These are phyloP conservation scores for Seira musarum DNA, from an alignment of 2,888 invertebrate genomes.

Conservation along the genomic window DNA sequence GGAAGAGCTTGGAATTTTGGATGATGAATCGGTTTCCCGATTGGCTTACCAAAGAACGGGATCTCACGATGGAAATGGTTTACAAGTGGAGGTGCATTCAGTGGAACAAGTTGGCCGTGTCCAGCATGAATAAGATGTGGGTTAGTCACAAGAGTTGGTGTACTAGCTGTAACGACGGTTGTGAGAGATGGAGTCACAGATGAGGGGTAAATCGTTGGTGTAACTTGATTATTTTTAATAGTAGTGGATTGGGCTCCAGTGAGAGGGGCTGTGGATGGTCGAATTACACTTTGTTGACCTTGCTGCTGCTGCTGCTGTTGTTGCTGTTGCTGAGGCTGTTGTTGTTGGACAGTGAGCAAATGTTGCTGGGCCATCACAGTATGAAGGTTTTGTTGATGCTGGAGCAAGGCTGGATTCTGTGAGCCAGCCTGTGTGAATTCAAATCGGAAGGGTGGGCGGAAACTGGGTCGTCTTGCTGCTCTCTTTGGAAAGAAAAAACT, in stretches of 20 bases:
- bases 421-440: slow-evolving; percentile 28
- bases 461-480: slow-evolving; percentile 36
- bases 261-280: slow-evolving; percentile 33
- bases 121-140: slow-evolving; percentile 1
- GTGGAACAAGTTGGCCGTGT: slow-evolving; percentile 20
- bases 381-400: slow-evolving; percentile 51
- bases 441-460: slow-evolving; percentile 47
- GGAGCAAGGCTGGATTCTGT: slow-evolving; percentile 20
- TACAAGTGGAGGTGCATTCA: slow-evolving; percentile 1
- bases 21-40: slow-evolving; percentile 32
- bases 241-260: slow-evolving; percentile 23
- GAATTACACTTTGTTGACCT: slow-evolving; percentile 14
- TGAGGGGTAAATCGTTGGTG: slow-evolving; percentile 29
- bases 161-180: neutral
- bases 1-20: slow-evolving; percentile 33
- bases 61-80: slow-evolving; percentile 53
- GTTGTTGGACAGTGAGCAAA: slow-evolving; percentile 30
- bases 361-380: slow-evolving; percentile 48
- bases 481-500: slow-evolving; percentile 41
- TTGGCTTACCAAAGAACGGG: slow-evolving; percentile 41
- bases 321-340: slow-evolving; percentile 17
- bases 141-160: neutral
- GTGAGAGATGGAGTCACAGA: neutral
- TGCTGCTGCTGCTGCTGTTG: slow-evolving; percentile 15
- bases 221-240: slow-evolving; percentile 13